Conservation (phyloP, 2,113 vertebrate genomes). For the Otocyon megalotis region DNA sequence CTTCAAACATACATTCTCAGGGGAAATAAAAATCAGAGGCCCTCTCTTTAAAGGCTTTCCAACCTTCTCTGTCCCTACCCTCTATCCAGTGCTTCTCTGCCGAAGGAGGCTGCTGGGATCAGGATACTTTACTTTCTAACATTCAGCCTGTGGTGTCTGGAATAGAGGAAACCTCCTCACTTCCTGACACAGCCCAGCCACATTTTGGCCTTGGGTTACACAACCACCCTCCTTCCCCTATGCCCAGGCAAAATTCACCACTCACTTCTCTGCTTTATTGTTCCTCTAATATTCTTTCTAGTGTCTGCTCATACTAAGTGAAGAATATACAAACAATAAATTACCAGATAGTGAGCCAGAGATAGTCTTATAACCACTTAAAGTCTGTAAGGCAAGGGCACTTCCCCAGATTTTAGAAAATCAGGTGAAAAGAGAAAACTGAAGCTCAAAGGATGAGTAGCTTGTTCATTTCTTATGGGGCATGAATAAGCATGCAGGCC, state of each 20-base stretch:
- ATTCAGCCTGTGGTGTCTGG: not conserved
- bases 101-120: not conserved
- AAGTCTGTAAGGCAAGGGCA: not conserved
- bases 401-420: not conserved
- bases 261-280: not conserved
- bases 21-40: not conserved
- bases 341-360: not conserved
- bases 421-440: not conserved
- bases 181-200: not conserved
- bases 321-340: not conserved
- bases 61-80: not conserved
- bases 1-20: not conserved
- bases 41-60: not conserved
- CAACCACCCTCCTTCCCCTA: not conserved
- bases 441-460: not conserved
- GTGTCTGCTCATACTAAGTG: not conserved
- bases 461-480: not conserved
- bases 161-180: fast-evolving
- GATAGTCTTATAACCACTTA: too few species aligned
- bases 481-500: not conserved
- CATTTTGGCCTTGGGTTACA: not conserved
- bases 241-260: not conserved
- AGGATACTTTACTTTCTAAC: fast-evolving
- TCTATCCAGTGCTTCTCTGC: fast-evolving
- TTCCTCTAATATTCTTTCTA: not conserved